These are phyloP conservation scores for Parascotia fuliginaria DNA, from an alignment of 2,888 invertebrate species.

Conservation along the genomic window DNA sequence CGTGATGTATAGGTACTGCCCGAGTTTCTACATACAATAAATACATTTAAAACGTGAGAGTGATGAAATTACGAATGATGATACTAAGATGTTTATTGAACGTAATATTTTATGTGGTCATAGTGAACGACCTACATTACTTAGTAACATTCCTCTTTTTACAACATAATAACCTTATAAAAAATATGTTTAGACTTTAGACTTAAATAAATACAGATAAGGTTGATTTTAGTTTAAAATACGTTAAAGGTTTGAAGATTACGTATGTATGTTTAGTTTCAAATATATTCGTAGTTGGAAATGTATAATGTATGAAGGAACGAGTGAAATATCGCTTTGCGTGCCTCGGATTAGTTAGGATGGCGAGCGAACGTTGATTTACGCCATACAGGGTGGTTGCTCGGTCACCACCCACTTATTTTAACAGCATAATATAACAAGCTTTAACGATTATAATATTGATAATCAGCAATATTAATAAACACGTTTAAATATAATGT, in stretches of 20 bases:
- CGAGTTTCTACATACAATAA: no score
- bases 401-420: no score
- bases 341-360: slow-evolving; percentile 68
- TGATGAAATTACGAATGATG: no score
- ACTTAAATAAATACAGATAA: slow-evolving; percentile 10
- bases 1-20: no score
- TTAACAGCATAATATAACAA: slow-evolving; percentile 20
- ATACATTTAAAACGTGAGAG: no score
- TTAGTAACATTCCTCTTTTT: no score
- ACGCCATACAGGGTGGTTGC: slow-evolving; percentile 35
- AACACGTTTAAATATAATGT: background rate
- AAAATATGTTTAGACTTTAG: slow-evolving; percentile 14
- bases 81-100: no score
- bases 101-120: no score
- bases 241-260: slow-evolving; percentile 7
- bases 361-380: slow-evolving; percentile 48
- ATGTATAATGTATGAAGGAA: slow-evolving; percentile 60
- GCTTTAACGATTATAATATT: no score
- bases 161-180: no score
- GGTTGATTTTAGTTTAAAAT: slow-evolving; percentile 43
- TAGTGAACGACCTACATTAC: no score
- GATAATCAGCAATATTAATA: no score
- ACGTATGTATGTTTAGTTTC: slow-evolving; percentile 43
- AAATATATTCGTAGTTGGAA: slow-evolving; percentile 49
- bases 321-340: slow-evolving; percentile 72